Percentiles rank a stretch among this genome's conserved stretches.
Evolutionary conservation across 2,797 vertebrate genomes (phyloP).

Genomic region (Pseudochaenichthys georgianus): DNA sequence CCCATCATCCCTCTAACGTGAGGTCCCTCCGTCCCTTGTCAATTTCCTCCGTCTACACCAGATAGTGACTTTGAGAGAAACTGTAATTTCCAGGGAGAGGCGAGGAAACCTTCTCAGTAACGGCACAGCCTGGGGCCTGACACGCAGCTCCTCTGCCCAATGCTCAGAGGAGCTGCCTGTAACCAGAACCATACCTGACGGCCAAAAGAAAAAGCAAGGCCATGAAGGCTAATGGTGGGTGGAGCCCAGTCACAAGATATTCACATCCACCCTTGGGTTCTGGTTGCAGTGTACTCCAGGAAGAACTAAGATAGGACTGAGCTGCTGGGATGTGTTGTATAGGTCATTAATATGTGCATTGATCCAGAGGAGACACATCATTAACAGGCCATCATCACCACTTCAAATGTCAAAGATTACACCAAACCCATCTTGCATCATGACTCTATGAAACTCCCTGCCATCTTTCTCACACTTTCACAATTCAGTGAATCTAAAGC

Average conservation of each 20-base stretch:
- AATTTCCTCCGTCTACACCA: constrained; percentile 51
- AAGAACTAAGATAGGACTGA: constrained; percentile 40
- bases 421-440: constrained; percentile 24
- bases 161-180: constrained; percentile 63
- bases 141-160: constrained; percentile 61
- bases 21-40: constrained; percentile 42
- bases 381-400: constrained; percentile 43
- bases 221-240: constrained; percentile 25
- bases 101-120: constrained; percentile 44
- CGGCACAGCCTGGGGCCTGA: constrained; percentile 69
- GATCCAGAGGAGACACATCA: constrained; percentile 55
- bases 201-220: constrained; percentile 25
- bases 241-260: constrained; percentile 38
- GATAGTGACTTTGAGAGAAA: constrained; percentile 49
- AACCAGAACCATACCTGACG: constrained; percentile 68
- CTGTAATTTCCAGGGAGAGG: constrained; percentile 68
- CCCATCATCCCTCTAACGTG: constrained; percentile 34
- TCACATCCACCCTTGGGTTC: constrained; percentile 25
- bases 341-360: constrained; percentile 59
- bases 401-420: constrained; percentile 54
- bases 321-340: constrained; percentile 39
- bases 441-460: constrained; percentile 22
- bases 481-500: constrained; percentile 5
- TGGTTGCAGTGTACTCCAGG: constrained; percentile 18
- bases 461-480: constrained; percentile 10